A percentile compares a stretch with the other conserved stretches of the same genome.
These are phyloP conservation scores for Oceanodroma tethys DNA, from an alignment of 2,113 vertebrate species.

Conservation along the genomic window DNA sequence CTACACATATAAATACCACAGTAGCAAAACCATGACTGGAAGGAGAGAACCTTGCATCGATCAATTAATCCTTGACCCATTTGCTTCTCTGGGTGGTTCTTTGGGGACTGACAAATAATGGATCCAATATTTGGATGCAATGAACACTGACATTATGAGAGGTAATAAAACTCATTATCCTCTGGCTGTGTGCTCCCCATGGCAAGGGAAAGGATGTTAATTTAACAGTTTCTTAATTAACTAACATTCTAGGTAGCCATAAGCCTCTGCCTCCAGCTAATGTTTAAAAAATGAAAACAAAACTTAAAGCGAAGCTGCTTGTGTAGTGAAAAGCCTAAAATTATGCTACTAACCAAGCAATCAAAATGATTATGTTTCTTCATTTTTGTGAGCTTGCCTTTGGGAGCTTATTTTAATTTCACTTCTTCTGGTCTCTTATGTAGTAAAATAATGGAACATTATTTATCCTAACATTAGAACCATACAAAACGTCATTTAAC, in stretches of 20 bases:
- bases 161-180: conserved; percentile 74
- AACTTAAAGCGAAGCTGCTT: not conserved
- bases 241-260: not conserved
- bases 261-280: not conserved
- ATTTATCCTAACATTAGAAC: not conserved
- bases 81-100: conserved; percentile 60
- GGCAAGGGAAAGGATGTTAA: conserved; percentile 41
- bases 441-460: not conserved
- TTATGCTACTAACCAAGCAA: not conserved
- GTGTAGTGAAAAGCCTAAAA: not conserved
- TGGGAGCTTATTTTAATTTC: not conserved
- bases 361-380: not conserved
- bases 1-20: not conserved
- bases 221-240: conserved; percentile 47
- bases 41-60: conserved; percentile 9
- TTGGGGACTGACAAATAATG: conserved; percentile 56
- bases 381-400: not conserved
- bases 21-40: not conserved
- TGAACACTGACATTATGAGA: conserved; percentile 64
- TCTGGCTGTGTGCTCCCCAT: conserved; percentile 31
- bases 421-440: not conserved
- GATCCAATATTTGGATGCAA: conserved; percentile 62
- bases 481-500: not conserved
- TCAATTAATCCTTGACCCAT: conserved; percentile 70
- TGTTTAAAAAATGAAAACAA: not conserved